Evolutionary conservation across 2,888 invertebrate genomes (phyloP).

Genomic region (Harpalus rubripes): DNA sequence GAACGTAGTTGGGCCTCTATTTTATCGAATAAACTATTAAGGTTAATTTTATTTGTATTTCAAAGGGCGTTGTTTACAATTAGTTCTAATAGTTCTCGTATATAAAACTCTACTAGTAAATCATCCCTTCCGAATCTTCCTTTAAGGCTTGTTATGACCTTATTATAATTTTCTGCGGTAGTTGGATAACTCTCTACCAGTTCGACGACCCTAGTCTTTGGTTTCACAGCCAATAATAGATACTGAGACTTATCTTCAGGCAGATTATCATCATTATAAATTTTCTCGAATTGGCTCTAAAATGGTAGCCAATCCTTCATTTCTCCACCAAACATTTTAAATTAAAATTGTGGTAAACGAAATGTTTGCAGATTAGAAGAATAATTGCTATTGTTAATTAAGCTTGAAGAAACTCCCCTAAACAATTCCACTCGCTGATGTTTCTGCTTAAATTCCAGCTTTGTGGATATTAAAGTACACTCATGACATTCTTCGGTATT

Average conservation of each 20-base stretch:
- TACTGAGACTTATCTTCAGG: constrained; percentile 20
- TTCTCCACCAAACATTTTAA: constrained; percentile 69
- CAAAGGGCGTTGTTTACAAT: constrained; percentile 69
- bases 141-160: constrained; percentile 62
- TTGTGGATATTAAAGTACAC: constrained; percentile 11
- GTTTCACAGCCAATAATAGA: constrained; percentile 12
- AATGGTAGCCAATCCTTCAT: constrained; percentile 70
- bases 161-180: constrained; percentile 68
- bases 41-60: constrained; percentile 24
- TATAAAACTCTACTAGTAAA: constrained; percentile 72
- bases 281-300: constrained; percentile 70
- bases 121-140: constrained; percentile 67
- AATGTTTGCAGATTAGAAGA: constrained; percentile 65
- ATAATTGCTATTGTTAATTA: constrained; percentile 1
- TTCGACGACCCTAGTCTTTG: neutral
- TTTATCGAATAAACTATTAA: constrained; percentile 56
- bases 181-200: neutral
- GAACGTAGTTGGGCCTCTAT: constrained; percentile 69
- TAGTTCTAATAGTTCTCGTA: constrained; percentile 71
- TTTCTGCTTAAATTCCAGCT: neutral
- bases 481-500: constrained; percentile 63
- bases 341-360: constrained; percentile 68
- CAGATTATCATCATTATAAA: constrained; percentile 67
- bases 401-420: constrained; percentile 48
- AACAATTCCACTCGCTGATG: constrained; percentile 18